phyloP scores from a whole-genome alignment of 2,113 vertebrate genomes.

The Amblyopsis rosae region DNA sequence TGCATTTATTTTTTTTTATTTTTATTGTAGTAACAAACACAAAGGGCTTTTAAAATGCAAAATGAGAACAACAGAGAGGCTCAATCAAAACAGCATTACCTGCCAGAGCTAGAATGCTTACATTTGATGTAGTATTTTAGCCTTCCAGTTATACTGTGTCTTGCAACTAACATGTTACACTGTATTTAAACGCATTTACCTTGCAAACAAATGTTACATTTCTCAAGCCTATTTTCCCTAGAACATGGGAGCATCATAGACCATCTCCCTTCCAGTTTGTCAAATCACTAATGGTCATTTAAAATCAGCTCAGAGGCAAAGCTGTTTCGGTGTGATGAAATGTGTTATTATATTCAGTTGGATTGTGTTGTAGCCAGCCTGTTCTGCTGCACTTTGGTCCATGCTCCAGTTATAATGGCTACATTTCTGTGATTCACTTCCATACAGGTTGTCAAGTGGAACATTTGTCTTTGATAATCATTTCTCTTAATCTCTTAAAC shows the following conservation, averaged over 20 bases:
- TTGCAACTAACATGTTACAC: constrained; percentile 42
- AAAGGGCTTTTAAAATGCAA: constrained; percentile 76
- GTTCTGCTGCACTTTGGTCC: constrained; percentile 26
- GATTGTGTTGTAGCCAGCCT: constrained; percentile 26
- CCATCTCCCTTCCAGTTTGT: constrained; percentile 52
- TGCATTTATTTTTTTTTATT: constrained; percentile 71
- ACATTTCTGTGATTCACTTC: constrained; percentile 36
- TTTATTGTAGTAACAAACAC: constrained; percentile 54
- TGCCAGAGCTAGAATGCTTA: constrained; percentile 76
- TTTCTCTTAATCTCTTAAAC: constrained; percentile 44
- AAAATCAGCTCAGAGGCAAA: constrained; percentile 18
- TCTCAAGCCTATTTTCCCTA: constrained; percentile 26
- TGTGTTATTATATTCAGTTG: constrained; percentile 37
- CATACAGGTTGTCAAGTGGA: constrained; percentile 28
- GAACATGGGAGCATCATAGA: constrained; percentile 58
- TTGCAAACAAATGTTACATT: constrained; percentile 37
- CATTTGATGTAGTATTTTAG: constrained; percentile 76
- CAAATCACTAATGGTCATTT: constrained; percentile 26
- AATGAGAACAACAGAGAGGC: constrained; percentile 62
- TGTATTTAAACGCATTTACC: constrained; percentile 36
- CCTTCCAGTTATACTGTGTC: constrained; percentile 68
- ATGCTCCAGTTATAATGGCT: constrained; percentile 17
- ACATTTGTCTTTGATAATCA: constrained; percentile 48
- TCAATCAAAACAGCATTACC: constrained; percentile 64
- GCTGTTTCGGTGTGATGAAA: constrained; percentile 33